Evolutionary conservation across 2,888 invertebrate genomes (phyloP), one percentile per base, ranked within the genome.

Genomic region (Cylindroiulus punctatus): DNA sequence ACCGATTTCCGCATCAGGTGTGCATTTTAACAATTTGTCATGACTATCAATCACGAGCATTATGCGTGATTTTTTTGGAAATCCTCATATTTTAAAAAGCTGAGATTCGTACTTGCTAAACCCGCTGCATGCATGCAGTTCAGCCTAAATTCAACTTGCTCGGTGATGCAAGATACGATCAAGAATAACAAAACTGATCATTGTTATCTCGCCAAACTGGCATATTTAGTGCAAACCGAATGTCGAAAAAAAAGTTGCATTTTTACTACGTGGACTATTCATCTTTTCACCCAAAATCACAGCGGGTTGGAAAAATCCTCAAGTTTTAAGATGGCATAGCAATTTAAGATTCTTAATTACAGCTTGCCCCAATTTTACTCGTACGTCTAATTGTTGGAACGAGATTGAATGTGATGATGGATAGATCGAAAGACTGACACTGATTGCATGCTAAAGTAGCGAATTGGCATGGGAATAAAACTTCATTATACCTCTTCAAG

Each of bases 11-110:
- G 76, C 30, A 76, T 76, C 76, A 76, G 76, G 76, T 76, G 76
- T 30, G 76, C 76, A 76, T 76, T 76, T 76, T 76, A 76, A 76
- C 76, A 76, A 76, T 76, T 76, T 76, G 76, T 76, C 76, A 76
- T 76, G 76, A 30, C 76, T 76, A 76, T 76, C 76, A 76, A 76
- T 76, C 76, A 76, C 76, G 76, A 76, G 76, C 76, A 76, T 76
- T 76, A 76, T 30, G 76, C 76, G 30, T 12, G 76, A 76, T 76
- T 76, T 76, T 76, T 76, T 76, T 26, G 10, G 30, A 76, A 76
- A 44, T 12, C 12, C 57, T 76, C 76, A 76, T 76, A 76, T 76
- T 76, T 76, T 30, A 30, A 12, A 14, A 76, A 76, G 30, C 30
- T 76, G 17, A 76, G 22, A 76, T 26, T 76, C 14, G 30, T 22